Evolutionary conservation across 1,140 invertebrate genomes (phyloP).

Genomic region (Drosophila kikkawai): DNA sequence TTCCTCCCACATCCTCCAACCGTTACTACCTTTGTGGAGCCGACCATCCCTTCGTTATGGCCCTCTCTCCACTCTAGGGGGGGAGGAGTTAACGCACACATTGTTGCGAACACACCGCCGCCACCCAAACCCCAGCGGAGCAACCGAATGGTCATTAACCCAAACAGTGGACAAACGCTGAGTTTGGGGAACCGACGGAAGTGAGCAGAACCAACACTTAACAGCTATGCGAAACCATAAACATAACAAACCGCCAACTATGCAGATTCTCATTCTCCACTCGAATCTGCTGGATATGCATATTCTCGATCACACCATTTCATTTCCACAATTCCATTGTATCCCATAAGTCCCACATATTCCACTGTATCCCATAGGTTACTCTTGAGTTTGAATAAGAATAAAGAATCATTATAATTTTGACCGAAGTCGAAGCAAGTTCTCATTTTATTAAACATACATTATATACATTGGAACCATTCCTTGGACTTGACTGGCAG

Average conservation of each 20-base stretch:
- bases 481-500: too few relatives aligned
- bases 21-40: neutral
- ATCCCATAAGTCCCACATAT: too few relatives aligned
- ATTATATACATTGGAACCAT: too few relatives aligned
- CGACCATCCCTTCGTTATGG: too few relatives aligned
- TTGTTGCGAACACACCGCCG: conserved; percentile 12
- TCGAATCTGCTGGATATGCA: too few relatives aligned
- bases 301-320: too few relatives aligned
- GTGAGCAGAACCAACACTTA: conserved; percentile 6
- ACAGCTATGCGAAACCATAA: conserved; percentile 3
- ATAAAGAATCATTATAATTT: neutral
- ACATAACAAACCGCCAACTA: neutral
- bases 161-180: neutral
- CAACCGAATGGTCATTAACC: conserved; percentile 5
- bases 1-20: neutral
- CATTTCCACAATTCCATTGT: too few relatives aligned
- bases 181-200: neutral
- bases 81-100: conserved; percentile 4
- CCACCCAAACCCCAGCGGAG: conserved; percentile 10
- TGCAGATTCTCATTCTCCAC: neutral
- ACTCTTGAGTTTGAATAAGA: neutral
- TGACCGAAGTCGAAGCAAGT: conserved; percentile 1
- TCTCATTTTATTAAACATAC: too few relatives aligned
- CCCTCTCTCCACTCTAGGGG: conserved; percentile 15
- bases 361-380: neutral